These are phyloP conservation scores for Mylabris sibirica DNA, from an alignment of 2,888 invertebrate genomes.

Conservation along the genomic window DNA sequence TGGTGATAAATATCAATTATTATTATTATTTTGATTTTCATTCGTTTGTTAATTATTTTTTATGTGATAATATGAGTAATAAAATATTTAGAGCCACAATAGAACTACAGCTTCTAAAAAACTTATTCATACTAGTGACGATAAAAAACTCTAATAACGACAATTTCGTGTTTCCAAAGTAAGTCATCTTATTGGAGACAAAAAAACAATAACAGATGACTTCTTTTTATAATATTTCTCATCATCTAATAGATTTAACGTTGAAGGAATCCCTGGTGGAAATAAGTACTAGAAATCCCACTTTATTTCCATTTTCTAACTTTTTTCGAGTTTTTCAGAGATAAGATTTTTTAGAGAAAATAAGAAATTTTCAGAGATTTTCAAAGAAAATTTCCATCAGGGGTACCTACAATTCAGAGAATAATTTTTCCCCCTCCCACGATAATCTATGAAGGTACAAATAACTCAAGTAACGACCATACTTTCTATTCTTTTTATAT, in stretches of 20 bases:
- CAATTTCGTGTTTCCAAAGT: conserved; percentile 37
- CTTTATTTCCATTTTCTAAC: too few relatives aligned
- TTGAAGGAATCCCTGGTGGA: conserved; percentile 25
- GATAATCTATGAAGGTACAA: too few relatives aligned
- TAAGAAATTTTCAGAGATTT: too few relatives aligned
- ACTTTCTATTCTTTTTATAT: neutral
- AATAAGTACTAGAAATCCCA: too few relatives aligned
- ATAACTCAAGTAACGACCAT: too few relatives aligned
- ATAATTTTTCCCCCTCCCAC: too few relatives aligned
- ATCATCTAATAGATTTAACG: conserved; percentile 24
- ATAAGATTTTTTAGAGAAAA: too few relatives aligned
- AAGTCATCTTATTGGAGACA: conserved; percentile 14
- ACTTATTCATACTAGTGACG: conserved; percentile 30
- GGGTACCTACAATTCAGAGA: too few relatives aligned
- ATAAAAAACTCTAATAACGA: conserved; percentile 32
- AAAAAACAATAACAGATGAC: neutral
- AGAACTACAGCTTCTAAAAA: conserved; percentile 38
- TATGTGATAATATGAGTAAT: neutral
- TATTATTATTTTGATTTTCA: neutral
- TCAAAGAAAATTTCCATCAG: too few relatives aligned
- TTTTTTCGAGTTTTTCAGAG: too few relatives aligned
- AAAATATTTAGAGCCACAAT: conserved; percentile 37
- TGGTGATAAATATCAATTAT: conserved; percentile 13
- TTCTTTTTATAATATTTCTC: neutral
- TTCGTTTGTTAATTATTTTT: neutral